Base-by-base conservation (phyloP, 1,140 invertebrate species). In the Steinernema feltiae region DNA sequence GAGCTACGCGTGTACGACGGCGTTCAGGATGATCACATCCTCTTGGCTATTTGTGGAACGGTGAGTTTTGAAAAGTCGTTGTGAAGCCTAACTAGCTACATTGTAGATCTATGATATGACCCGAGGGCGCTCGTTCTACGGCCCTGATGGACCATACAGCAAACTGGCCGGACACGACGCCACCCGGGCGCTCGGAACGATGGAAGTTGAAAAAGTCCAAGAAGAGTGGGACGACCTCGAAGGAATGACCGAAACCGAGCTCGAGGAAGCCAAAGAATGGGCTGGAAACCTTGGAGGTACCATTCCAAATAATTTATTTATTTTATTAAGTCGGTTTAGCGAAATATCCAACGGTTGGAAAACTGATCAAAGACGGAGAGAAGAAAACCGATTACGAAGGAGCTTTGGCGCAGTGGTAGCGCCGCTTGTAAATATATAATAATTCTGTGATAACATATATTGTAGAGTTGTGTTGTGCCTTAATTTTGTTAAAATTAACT, bases 41-140 rank as follows among this genome's bases (percentile, higher is more conserved):
- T 97, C 73, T 90, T 98, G 32, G 95, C 93, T 18, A 93, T 98
- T 29, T 97, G 97, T 87, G n/a, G 94, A 12, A 95, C 92, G 89
- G 92, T 98, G 30, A 76, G 32, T 30, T 75, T 74, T 74, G n/a
- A n/a, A n/a, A n/a, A 18, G 27, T 32, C 18, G 27, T 41, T 12
- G 18, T 18, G 48, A n/a, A 1, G 1, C n/a, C n/a, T n/a, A n/a
- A n/a, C n/a, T n/a, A n/a, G n/a, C n/a, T n/a, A n/a, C n/a, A n/a
- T 46, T 53, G 24, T n/a, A 77, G 76, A 78, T 79, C 41, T 99
- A 95, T 88, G 96, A 99, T 88, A 94, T 93, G 70, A 97, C 95
- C 1, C 91, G 91, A 86, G 93, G 88, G 91, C 85, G 92, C 91
- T 83, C 90, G 46, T 96, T 95, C 87, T 98, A 98, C 87, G 95